Base-by-base conservation (phyloP, 1,140 invertebrate genomes). In the Macrobrachium nipponense region DNA sequence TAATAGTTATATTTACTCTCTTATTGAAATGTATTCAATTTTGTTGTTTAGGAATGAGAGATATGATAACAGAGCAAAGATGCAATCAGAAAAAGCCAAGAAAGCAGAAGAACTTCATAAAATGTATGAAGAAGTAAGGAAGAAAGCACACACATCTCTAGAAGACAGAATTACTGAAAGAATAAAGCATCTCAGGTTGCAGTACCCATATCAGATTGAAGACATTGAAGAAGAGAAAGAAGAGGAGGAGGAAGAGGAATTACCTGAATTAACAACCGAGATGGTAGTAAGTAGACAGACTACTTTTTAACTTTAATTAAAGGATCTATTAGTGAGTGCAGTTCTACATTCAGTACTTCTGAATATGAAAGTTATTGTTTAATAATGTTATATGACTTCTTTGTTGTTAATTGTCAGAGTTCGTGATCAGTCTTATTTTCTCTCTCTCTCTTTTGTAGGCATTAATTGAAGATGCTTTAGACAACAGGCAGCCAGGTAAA, bases 401-500 rank as follows among this genome's bases (percentile, higher is more conserved):
- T 36, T 5, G 27, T 64, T 58, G 15, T 80, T 20, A 51, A 23
- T 10, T 36, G 10, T 61, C 51, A 78, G 17, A n/a, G 20, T 20
- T 15, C 44, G 44, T 36, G n/a, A 5, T 14, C 15, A 15, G 6
- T 82, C 62, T 15, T 82, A 8, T 23, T 44, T 27, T 62, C 75
- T 70, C 92, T 62, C 75, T 70, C 92, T 36, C 4, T 36, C 27
- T 4, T 36, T 36, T 36, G 4, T 90, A 93, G 59, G 83, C 90
- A 36, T 89, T 91, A 44, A 91, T 95, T 15, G 91, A 91, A 10
- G 82, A 82, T 20, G 93, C 93, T 6, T 90, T 94, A 58, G 84
- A 90, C 18, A 89, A 90, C 15, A 88, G 90, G 27, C 90, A 92
- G 8, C 85, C 90, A 2, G 89, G 91, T 81, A 90, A 94, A 88